phyloP scores from a whole-genome alignment of 2,888 invertebrate genomes.

The Sphaeridia pumilis region DNA sequence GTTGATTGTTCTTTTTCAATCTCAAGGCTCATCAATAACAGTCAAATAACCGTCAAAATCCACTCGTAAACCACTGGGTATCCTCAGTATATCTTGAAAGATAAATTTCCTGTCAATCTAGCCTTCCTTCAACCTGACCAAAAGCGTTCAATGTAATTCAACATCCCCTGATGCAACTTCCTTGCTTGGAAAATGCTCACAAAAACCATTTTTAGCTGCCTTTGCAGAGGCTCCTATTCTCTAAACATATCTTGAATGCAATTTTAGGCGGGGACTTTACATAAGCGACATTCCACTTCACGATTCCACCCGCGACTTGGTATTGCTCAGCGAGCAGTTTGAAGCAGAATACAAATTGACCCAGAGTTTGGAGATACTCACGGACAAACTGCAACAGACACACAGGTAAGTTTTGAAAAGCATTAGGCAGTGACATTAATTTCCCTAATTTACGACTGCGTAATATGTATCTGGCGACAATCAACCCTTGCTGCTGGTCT shows the following conservation, averaged over 20 bases:
- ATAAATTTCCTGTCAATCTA: background rate
- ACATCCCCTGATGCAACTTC: background rate
- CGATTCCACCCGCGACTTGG: conserved; percentile 88
- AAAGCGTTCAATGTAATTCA: background rate
- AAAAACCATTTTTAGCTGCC: too few species aligned
- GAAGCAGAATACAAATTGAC: conserved; percentile 94
- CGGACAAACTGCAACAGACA: conserved; percentile 88
- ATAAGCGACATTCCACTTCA: conserved; percentile 91
- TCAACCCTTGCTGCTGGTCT: background rate
- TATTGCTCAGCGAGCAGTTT: conserved; percentile 90
- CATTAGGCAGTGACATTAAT: background rate
- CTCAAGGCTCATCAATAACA: background rate
- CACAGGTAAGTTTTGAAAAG: conserved; percentile 44
- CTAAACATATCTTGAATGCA: too few species aligned
- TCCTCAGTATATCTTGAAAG: background rate
- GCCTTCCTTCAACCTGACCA: background rate
- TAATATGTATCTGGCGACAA: background rate
- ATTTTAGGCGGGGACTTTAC: conserved; percentile 68
- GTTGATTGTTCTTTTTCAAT: too few species aligned
- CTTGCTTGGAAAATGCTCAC: too few species aligned
- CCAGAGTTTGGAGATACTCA: conserved; percentile 81
- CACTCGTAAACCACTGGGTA: background rate
- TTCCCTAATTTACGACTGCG: background rate
- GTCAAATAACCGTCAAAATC: background rate
- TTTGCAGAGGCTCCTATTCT: too few species aligned